These are phyloP conservation scores for Dromiciops gliroides DNA, from an alignment of 2,113 vertebrate genomes.

Conservation along the genomic window DNA sequence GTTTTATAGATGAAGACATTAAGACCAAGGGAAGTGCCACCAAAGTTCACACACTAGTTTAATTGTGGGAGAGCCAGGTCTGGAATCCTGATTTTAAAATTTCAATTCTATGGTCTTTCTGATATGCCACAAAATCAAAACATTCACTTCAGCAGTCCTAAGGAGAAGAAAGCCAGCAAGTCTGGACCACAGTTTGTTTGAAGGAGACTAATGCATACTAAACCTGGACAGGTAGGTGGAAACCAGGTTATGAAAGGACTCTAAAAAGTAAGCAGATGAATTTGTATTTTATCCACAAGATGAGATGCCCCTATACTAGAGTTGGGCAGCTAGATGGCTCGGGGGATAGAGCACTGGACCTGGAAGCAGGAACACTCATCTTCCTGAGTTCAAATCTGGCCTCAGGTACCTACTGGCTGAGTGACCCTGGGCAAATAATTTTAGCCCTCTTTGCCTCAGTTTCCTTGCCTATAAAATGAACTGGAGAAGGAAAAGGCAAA, in stretches of 20 bases:
- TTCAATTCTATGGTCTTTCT: neutral
- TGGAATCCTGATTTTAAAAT: neutral
- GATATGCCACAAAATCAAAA: neutral
- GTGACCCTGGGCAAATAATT: neutral
- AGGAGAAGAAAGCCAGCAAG: neutral
- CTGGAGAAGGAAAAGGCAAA: neutral
- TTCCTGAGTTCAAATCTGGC: neutral
- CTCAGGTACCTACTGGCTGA: neutral
- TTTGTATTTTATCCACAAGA: neutral
- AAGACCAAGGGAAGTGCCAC: neutral
- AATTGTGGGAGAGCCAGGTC: neutral
- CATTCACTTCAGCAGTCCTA: neutral
- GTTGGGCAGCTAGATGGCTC: accelerated
- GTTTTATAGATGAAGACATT: neutral
- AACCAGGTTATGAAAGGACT: neutral
- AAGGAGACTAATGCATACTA: neutral
- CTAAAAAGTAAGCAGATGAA: neutral
- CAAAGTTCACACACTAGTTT: neutral
- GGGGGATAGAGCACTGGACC: neutral
- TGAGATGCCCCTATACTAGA: neutral
- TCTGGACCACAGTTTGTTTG: neutral
- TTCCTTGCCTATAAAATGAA: neutral
- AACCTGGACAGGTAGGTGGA: neutral
- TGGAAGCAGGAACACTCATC: neutral
- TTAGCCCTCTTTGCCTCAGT: neutral